Percentiles rank a stretch among this genome's conserved stretches.
Evolutionary conservation across 2,797 vertebrate species (phyloP).

Genomic region (Diplodus puntazzo): DNA sequence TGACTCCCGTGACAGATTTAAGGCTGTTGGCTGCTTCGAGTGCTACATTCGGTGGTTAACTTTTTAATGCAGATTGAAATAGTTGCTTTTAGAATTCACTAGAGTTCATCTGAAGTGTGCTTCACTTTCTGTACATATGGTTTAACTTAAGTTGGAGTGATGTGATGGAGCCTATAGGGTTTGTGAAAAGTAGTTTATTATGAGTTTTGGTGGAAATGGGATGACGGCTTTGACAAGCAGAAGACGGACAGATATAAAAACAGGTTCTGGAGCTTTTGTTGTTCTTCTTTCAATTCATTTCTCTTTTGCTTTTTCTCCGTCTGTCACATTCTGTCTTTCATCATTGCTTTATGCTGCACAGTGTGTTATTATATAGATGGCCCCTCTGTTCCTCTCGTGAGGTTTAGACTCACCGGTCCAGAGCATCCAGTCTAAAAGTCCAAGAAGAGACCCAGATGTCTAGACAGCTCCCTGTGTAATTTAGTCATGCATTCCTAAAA

Average conservation of each 20-base stretch:
- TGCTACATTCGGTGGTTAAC: slow-evolving; percentile 36
- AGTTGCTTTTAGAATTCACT: slow-evolving; percentile 46
- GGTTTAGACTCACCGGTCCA: slow-evolving; percentile 42
- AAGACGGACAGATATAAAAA: slow-evolving; percentile 48
- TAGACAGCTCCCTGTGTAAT: slow-evolving; percentile 60
- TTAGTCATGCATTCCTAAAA: slow-evolving; percentile 73
- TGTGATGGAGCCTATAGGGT: slow-evolving; percentile 39
- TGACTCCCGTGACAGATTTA: slow-evolving; percentile 46
- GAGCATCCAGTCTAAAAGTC: slow-evolving; percentile 50
- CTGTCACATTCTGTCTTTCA: slow-evolving; percentile 65
- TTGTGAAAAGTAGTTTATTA: slow-evolving; percentile 54
- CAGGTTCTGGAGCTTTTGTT: slow-evolving; percentile 13
- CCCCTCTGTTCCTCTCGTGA: slow-evolving; percentile 48
- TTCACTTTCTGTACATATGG: slow-evolving; percentile 42
- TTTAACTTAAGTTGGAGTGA: slow-evolving; percentile 47
- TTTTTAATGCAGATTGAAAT: slow-evolving; percentile 46
- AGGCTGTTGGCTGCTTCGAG: slow-evolving; percentile 21
- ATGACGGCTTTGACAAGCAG: slow-evolving; percentile 46
- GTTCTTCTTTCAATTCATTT: slow-evolving; percentile 39
- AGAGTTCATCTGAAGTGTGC: slow-evolving; percentile 35
- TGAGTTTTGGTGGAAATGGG: slow-evolving; percentile 44
- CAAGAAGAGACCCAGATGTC: slow-evolving; percentile 71
- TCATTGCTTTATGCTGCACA: slow-evolving; percentile 42
- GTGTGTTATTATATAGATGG: slow-evolving; percentile 65
- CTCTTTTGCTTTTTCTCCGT: slow-evolving; percentile 19